phyloP scores from a whole-genome alignment of 2,888 invertebrate genomes.

The Busseola fusca region DNA sequence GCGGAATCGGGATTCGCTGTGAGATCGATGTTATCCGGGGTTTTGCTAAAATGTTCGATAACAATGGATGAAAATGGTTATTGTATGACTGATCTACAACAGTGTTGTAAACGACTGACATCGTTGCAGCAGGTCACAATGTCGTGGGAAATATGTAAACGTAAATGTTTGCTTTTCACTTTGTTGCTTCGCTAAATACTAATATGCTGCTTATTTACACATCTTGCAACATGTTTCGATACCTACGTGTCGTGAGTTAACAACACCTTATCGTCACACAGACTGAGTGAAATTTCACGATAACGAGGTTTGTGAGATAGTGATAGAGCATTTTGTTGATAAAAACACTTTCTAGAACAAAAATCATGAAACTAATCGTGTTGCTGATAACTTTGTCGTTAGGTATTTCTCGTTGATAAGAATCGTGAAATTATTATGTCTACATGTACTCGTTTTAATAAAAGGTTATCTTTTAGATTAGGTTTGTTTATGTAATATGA shows the following conservation, averaged over 20 bases:
- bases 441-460: constrained; percentile 26
- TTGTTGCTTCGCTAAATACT: constrained; percentile 40
- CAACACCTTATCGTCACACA: constrained; percentile 27
- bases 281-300: constrained; percentile 37
- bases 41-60: constrained; percentile 62
- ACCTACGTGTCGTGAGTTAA: constrained; percentile 35
- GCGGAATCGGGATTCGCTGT: constrained; percentile 55
- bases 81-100: constrained; percentile 54
- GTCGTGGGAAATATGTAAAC: constrained; percentile 59
- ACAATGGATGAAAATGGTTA: constrained; percentile 59
- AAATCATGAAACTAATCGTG: constrained; percentile 30
- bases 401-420: constrained; percentile 33
- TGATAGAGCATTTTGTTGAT: constrained; percentile 36
- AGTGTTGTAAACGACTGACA: constrained; percentile 59
- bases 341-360: constrained; percentile 52
- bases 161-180: constrained; percentile 46
- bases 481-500: constrained; percentile 21
- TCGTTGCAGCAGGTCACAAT: constrained; percentile 62
- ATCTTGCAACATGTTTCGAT: constrained; percentile 44
- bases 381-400: constrained; percentile 31
- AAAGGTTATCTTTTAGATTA: constrained; percentile 43
- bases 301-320: constrained; percentile 35
- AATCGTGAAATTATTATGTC: constrained; percentile 40
- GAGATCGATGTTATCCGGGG: constrained; percentile 65
- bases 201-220: constrained; percentile 51